Percentiles rank a stretch among this genome's conserved stretches.
Evolutionary conservation across 1,140 invertebrate genomes (phyloP).

Genomic region (Leptinotarsa undecemlineata): DNA sequence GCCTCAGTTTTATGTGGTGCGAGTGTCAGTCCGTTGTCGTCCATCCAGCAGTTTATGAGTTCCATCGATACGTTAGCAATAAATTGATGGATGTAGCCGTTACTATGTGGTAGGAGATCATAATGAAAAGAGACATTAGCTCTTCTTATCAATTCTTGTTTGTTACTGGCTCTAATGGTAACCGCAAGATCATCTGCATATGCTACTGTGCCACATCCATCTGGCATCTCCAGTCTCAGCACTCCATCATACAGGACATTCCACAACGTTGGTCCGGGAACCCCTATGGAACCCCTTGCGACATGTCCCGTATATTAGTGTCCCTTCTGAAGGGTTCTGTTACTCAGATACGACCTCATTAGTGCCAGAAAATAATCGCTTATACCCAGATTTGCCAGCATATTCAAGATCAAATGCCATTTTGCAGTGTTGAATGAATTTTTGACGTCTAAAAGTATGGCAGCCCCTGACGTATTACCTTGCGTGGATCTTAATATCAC

Average conservation of each 20-base stretch:
- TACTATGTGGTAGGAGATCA: too few species aligned
- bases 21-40: background rate
- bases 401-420: background rate
- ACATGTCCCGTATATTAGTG: background rate
- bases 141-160: background rate
- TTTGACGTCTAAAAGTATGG: background rate
- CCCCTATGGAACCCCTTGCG: background rate
- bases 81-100: too few species aligned
- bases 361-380: too few species aligned
- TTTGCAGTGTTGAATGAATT: background rate
- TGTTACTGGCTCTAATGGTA: background rate
- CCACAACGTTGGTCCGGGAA: background rate
- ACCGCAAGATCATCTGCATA: background rate
- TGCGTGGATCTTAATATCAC: background rate
- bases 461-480: background rate
- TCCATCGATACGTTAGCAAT: background rate
- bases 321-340: background rate
- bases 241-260: background rate
- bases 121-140: background rate
- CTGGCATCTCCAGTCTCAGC: background rate
- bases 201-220: background rate
- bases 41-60: background rate
- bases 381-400: too few species aligned
- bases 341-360: background rate
- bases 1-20: background rate